These are phyloP conservation scores for Prorops nasuta DNA, from an alignment of 1,140 invertebrate genomes.

Conservation along the genomic window DNA sequence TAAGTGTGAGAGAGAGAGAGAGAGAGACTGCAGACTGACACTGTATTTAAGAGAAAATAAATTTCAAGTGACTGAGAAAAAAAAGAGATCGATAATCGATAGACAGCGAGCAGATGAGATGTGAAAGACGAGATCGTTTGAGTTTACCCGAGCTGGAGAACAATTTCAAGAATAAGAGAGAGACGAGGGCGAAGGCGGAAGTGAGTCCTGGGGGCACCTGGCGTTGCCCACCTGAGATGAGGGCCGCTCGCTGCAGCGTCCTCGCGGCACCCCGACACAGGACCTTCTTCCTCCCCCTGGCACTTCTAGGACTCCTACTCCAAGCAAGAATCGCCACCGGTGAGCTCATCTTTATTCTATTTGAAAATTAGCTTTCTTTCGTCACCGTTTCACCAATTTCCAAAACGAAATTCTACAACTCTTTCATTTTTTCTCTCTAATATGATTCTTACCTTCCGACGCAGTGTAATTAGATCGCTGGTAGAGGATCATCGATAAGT, in stretches of 20 bases:
- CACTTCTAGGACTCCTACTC: slow-evolving; percentile 34
- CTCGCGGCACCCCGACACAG: slow-evolving; percentile 37
- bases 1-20: too few species aligned
- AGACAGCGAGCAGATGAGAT: slow-evolving; percentile 39
- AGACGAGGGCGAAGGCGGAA: slow-evolving; percentile 12
- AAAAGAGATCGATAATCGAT: too few species aligned
- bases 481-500: too few species aligned
- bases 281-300: slow-evolving; percentile 31
- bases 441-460: too few species aligned
- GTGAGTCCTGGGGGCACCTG: slow-evolving; percentile 27
- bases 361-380: too few species aligned
- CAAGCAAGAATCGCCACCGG: slow-evolving; percentile 37
- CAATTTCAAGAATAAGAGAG: slow-evolving; percentile 20
- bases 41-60: too few species aligned
- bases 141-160: slow-evolving; percentile 18
- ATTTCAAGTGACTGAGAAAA: too few species aligned
- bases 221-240: slow-evolving; percentile 48
- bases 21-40: too few species aligned
- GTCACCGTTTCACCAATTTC: too few species aligned
- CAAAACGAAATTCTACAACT: too few species aligned
- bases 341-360: slow-evolving; percentile 25
- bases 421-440: too few species aligned
- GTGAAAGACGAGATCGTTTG: slow-evolving; percentile 34
- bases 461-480: too few species aligned
- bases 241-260: slow-evolving; percentile 43